A percentile compares a stretch with the other conserved stretches of the same genome.
Conservation (phyloP, 2,888 invertebrate species). For the Eupithecia pulchellata region DNA sequence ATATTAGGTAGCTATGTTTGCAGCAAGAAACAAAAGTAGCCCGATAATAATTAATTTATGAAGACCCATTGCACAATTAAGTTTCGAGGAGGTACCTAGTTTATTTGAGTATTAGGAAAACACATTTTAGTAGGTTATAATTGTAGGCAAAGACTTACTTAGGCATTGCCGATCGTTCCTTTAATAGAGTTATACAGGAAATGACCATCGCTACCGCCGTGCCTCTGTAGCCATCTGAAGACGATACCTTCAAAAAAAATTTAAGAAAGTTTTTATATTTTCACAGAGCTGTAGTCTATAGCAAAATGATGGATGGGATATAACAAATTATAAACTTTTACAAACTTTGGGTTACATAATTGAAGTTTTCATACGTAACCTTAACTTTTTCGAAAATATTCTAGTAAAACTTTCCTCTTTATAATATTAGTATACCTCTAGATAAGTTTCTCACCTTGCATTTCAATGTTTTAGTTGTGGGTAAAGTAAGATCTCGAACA, state of each 20-base stretch:
- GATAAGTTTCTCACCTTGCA: constrained; percentile 52
- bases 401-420: too few species aligned
- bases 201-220: constrained; percentile 52
- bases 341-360: too few species aligned
- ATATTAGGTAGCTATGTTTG: too few species aligned
- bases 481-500: constrained; percentile 41
- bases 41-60: neutral
- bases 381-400: too few species aligned
- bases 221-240: constrained; percentile 57
- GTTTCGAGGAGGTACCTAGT: neutral
- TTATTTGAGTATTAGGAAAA: neutral
- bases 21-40: neutral
- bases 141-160: too few species aligned
- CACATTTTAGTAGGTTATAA: neutral
- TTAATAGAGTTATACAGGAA: constrained; percentile 57
- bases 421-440: too few species aligned
- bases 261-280: neutral
- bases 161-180: constrained; percentile 55
- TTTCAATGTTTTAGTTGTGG: constrained; percentile 49
- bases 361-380: too few species aligned
- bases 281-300: neutral
- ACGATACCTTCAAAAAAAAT: constrained; percentile 54
- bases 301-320: too few species aligned
- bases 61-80: neutral
- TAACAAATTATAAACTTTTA: too few species aligned